Percentiles rank a stretch among this genome's conserved stretches.
Evolutionary conservation across 2,888 invertebrate species (phyloP).

Genomic region (Therioaphis trifolii): DNA sequence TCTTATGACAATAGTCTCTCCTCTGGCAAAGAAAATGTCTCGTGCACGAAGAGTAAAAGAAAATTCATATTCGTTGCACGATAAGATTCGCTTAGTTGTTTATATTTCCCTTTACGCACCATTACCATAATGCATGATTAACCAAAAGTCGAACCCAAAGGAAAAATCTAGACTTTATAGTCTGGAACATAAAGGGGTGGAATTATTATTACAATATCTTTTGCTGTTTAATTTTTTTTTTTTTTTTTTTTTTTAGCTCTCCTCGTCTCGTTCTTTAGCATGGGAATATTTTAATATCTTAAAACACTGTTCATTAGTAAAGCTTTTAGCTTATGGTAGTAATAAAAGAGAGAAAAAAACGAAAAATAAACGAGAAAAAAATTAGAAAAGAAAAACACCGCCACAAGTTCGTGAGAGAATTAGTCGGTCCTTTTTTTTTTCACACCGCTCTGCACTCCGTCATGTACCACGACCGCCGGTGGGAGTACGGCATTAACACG

Average conservation of each 20-base stretch:
- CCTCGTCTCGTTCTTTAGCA: background rate
- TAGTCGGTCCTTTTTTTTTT: background rate
- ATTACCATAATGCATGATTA: slow-evolving; percentile 55
- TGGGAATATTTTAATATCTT: slow-evolving; percentile 40
- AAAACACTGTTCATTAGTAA: slow-evolving; percentile 40
- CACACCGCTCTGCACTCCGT: background rate
- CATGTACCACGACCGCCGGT: background rate
- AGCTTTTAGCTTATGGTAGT: slow-evolving; percentile 26
- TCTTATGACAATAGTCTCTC: background rate
- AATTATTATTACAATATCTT: slow-evolving; percentile 29
- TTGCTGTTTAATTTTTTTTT: slow-evolving; percentile 10
- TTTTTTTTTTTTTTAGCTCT: background rate
- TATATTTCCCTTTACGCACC: slow-evolving; percentile 24
- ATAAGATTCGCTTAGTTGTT: slow-evolving; percentile 30
- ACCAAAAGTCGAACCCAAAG: slow-evolving; percentile 32
- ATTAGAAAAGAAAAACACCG: too few relatives aligned
- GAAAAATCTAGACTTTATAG: slow-evolving; percentile 3
- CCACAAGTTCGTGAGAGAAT: background rate
- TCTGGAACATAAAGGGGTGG: background rate
- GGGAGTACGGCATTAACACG: background rate
- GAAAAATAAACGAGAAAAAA: too few relatives aligned
- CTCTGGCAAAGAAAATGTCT: background rate
- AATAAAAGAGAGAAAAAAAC: background rate
- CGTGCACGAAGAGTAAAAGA: background rate
- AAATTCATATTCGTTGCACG: slow-evolving; percentile 44